Percentiles rank a stretch among this genome's conserved stretches.
phyloP scores from a whole-genome alignment of 1,140 invertebrate genomes.

The Drosophila auraria region DNA sequence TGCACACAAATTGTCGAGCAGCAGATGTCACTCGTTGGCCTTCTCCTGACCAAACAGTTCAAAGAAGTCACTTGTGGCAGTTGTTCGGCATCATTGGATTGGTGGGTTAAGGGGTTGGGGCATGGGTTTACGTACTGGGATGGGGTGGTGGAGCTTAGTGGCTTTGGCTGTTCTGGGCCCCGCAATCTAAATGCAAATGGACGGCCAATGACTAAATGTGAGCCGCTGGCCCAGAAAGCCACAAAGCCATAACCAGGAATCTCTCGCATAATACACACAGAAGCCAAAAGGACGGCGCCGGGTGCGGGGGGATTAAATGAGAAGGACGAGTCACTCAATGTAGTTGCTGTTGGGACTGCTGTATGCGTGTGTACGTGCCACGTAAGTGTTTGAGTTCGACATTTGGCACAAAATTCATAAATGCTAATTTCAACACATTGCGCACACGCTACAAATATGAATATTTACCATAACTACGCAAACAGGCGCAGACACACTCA shows the following conservation, averaged over 20 bases:
- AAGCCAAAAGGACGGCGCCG: conserved; percentile 13
- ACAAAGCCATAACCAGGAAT: conserved; percentile 80
- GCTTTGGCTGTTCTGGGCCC: not conserved
- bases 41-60: conserved; percentile 39
- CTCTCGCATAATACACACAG: conserved; percentile 74
- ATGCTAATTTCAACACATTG: conserved; percentile 84
- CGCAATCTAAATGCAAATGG: conserved; percentile 83
- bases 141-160: not conserved
- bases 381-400: conserved; percentile 60
- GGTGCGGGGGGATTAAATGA: conserved; percentile 36
- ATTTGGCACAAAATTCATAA: conserved; percentile 83
- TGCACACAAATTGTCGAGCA: conserved; percentile 70
- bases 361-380: conserved; percentile 39
- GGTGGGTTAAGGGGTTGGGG: conserved; percentile 2
- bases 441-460: conserved; percentile 83
- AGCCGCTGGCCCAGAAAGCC: conserved; percentile 70
- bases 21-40: conserved; percentile 65
- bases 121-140: not conserved
- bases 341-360: conserved; percentile 34
- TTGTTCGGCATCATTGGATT: conserved; percentile 29
- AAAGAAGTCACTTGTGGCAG: conserved; percentile 48
- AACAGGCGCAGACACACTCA: conserved; percentile 55
- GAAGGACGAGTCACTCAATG: conserved; percentile 57
- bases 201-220: conserved; percentile 62
- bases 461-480: conserved; percentile 83